Percentiles rank a stretch among this genome's conserved stretches.
Conservation (phyloP, 2,888 invertebrate genomes). For the Parnassius mnemosyne region DNA sequence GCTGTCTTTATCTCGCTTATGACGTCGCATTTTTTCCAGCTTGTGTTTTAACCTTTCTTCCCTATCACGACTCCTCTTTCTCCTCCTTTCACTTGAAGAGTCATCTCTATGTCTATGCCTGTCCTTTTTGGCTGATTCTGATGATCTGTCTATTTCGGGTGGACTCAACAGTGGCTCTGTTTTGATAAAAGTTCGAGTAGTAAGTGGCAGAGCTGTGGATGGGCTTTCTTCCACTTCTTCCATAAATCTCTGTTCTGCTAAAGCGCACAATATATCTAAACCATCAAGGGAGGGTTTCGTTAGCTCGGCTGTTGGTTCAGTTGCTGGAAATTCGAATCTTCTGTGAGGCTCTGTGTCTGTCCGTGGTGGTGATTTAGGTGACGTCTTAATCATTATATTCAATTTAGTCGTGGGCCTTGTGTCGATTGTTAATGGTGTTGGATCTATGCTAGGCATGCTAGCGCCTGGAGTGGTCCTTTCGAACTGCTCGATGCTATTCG, state of each 20-base stretch:
- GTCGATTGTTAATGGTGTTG: slow-evolving; percentile 59
- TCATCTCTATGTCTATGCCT: slow-evolving; percentile 66
- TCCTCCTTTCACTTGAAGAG: slow-evolving; percentile 62
- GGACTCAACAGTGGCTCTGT: slow-evolving; percentile 63
- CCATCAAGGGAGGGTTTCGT: slow-evolving; percentile 80
- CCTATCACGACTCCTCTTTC: slow-evolving; percentile 63
- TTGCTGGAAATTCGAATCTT: slow-evolving; percentile 63
- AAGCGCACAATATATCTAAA: slow-evolving; percentile 88
- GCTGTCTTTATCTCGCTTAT: slow-evolving; percentile 56
- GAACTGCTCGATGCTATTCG: slow-evolving; percentile 91
- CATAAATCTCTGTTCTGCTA: slow-evolving; percentile 91
- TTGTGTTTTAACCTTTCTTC: slow-evolving; percentile 68
- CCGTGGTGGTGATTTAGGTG: slow-evolving; percentile 66
- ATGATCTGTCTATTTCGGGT: slow-evolving; percentile 45
- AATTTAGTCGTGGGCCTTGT: slow-evolving; percentile 64
- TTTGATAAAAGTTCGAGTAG: slow-evolving; percentile 63
- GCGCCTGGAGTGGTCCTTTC: slow-evolving; percentile 77
- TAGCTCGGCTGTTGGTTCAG: slow-evolving; percentile 53
- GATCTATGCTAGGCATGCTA: slow-evolving; percentile 58
- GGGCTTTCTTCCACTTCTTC: slow-evolving; percentile 83
- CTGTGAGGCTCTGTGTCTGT: slow-evolving; percentile 60
- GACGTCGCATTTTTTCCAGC: slow-evolving; percentile 69
- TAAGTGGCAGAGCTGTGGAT: slow-evolving; percentile 39
- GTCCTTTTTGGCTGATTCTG: slow-evolving; percentile 56
- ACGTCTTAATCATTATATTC: slow-evolving; percentile 69